Base-by-base conservation (phyloP, 2,797 vertebrate genomes). In the Darevskia nairensis region DNA sequence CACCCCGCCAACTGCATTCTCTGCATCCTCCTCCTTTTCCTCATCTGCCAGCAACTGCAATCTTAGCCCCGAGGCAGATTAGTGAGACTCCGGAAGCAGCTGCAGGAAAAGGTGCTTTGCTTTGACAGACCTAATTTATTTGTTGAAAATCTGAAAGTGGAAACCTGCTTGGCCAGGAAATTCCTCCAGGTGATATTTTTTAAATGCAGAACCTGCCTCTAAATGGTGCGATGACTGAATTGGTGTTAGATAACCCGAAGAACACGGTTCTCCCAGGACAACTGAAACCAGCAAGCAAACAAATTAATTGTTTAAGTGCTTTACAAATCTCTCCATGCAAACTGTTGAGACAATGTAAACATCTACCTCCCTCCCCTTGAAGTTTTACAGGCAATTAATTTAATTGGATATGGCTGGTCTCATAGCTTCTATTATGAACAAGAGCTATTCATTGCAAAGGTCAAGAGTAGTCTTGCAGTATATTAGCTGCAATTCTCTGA, bases 351-450 rank as follows among this genome's bases (percentile, higher is more conserved):
- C n/a, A 29, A 50, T 89, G 79, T 82, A 89, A 92, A 82, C 80
- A 85, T 78, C 86, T 41, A 35, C 66, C 64, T 55, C 64, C 75
- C 23, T 41, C 72, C 46, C 74, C 72, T 59, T 80, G 41, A 77
- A 79, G 29, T 66, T 78, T 88, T 86, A 44, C 10, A 89, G 85
- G n/a, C 64, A 90, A 59, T 87, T 79, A 46, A 71, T 90, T 88
- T 89, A 88, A 86, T 88, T 89, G 83, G n/a, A 85, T 84, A 32
- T 89, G 64, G 74, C 84, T 87, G 69, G 82, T 75, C 81, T 92
- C 44, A 8, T 68, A 85, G 87, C 77, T 78, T 90, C 80, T 15
- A 6, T 55, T 85, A 69, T 44, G 64, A 86, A 55, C 74, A 90
- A 90, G 80, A 41, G 8, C 72, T 88, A 79, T 84, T 86, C 3